Conservation (phyloP, 2,113 vertebrate species). For the Meles meles region DNA sequence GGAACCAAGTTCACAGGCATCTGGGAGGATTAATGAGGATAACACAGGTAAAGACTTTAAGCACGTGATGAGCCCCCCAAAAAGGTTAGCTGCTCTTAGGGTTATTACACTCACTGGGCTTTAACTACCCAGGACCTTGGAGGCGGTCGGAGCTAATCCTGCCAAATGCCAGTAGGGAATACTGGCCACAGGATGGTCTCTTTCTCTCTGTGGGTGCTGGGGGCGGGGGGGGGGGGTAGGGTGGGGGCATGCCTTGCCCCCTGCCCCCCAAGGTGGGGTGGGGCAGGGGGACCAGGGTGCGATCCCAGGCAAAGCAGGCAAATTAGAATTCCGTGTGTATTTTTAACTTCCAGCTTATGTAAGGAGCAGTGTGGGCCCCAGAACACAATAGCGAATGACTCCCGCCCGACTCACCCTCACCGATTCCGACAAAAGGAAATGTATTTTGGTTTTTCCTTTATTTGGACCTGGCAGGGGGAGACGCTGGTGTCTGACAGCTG, state of each 20-base stretch:
- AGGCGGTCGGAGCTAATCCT: neutral
- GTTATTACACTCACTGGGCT: neutral
- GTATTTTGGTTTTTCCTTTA: conserved; percentile 41
- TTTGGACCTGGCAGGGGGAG: conserved; percentile 34
- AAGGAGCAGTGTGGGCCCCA: conserved; percentile 62
- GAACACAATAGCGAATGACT: conserved; percentile 30
- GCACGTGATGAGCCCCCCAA: fast-evolving
- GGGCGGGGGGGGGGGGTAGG: neutral
- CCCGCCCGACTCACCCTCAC: neutral
- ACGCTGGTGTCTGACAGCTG: neutral
- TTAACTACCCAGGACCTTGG: neutral
- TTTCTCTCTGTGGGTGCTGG: neutral
- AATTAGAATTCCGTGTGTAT: conserved; percentile 40
- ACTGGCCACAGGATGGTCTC: neutral
- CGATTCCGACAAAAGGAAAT: neutral
- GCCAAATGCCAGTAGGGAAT: fast-evolving
- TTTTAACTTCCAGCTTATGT: conserved; percentile 61
- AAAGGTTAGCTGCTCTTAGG: neutral
- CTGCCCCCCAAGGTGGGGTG: neutral
- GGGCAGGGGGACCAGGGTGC: neutral
- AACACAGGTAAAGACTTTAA: fast-evolving
- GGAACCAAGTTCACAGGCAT: neutral
- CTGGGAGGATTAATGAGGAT: neutral
- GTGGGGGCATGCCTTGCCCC: neutral
- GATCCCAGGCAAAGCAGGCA: neutral